Percentiles rank a stretch among this genome's conserved stretches.
Conservation (phyloP, 1,140 invertebrate genomes). For the Caerostris darwini region DNA sequence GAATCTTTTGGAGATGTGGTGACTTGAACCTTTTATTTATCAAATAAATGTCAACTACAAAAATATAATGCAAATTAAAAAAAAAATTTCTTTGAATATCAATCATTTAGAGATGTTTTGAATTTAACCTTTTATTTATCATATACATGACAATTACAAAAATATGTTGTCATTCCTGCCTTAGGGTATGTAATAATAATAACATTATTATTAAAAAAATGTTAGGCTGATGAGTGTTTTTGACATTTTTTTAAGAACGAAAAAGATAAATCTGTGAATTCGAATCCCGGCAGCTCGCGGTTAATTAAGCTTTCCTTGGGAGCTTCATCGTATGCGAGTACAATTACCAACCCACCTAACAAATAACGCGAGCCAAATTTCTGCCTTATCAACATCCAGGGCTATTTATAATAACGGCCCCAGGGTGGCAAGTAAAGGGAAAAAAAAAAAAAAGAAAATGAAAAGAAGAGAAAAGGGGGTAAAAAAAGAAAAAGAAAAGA, state of each 20-base stretch:
- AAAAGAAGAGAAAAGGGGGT: neutral
- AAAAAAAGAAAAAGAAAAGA: neutral
- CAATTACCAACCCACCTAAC: constrained; percentile 51
- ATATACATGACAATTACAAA: too few species aligned
- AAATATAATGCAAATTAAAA: too few species aligned
- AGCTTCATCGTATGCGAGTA: constrained; percentile 22
- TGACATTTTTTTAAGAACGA: neutral
- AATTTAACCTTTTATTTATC: too few species aligned
- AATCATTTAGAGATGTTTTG: too few species aligned
- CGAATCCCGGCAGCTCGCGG: constrained; percentile 21
- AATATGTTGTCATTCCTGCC: too few species aligned
- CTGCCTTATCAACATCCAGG: constrained; percentile 66
- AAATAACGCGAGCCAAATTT: constrained; percentile 48
- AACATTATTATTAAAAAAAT: neutral
- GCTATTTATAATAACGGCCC: constrained; percentile 71
- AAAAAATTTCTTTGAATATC: too few species aligned
- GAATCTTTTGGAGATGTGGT: too few species aligned
- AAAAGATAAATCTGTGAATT: neutral
- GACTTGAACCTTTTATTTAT: too few species aligned
- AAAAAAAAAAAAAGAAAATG: neutral
- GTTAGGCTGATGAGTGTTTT: neutral
- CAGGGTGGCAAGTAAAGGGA: neutral
- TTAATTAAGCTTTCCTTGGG: constrained; percentile 30
- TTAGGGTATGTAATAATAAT: neutral
- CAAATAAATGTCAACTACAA: too few species aligned